Evolutionary conservation across 2,888 invertebrate genomes (phyloP), one percentile per base, ranked within the genome.

Genomic region (Tetragnatha montana): DNA sequence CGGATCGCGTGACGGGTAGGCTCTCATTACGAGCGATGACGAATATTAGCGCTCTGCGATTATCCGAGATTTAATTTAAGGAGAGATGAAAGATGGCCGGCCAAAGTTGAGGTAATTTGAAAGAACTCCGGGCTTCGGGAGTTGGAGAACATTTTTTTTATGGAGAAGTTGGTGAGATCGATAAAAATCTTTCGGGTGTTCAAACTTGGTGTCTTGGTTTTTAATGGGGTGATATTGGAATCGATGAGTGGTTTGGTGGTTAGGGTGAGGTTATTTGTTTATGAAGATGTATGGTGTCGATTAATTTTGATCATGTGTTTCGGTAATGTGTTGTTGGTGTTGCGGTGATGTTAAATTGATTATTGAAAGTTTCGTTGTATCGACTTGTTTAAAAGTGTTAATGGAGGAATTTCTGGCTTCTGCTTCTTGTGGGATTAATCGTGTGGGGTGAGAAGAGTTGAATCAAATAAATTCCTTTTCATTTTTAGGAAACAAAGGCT

Each of bases 1-100:
- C 6, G 22, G 70, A 69, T 84, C 84, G 84, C 84, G 84, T 84
- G 84, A 68, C 22, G 12, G 10, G 47, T 49, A 76, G 75, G 69
- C 68, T 76, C 68, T 76, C 76, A 76, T 84, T 84, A 76, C 76
- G 69, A n/a, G 14, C 35, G 76, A 84, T 80, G 83, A 88, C 80
- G 83, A 80, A 83, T 88, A 88, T 88, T 74, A 79, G 50, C n/a
- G 22, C 51, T 76, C 78, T 84, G 78, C 73, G 50, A 79, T 83
- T 84, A 80, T 69, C 74, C 47, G 21, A 84, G 79, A 88, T 88
- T 88, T 88, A 83, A 88, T 88, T 88, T 83, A 80, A 83, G 79
- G 60, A 83, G 35, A 51, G 50, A 50, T 49, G 60, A 80, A 74
- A 71, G 76, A 82, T 76, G 70, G 81, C 78, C 81, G 80, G 74